phyloP scores from a whole-genome alignment of 92 coral and sea anemone species.

The Meandrina meandrites region DNA sequence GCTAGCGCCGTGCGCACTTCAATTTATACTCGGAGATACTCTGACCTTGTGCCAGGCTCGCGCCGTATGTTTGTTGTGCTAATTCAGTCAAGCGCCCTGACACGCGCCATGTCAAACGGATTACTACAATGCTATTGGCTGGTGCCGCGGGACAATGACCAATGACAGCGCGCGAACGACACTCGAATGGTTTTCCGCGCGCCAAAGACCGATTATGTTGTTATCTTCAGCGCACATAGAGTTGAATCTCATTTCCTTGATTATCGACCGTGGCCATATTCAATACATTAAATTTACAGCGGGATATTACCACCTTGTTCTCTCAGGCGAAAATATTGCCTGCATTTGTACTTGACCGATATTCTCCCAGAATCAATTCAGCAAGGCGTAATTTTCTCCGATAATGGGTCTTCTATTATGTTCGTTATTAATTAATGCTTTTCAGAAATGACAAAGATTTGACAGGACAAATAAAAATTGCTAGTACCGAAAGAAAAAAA shows the following conservation, averaged over 20 bases:
- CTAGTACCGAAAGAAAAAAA: conserved; percentile 30
- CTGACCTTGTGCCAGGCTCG: conserved; percentile 63
- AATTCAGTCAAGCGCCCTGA: conserved; percentile 49
- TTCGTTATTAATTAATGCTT: conserved; percentile 46
- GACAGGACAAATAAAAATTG: conserved; percentile 48
- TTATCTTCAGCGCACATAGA: conserved; percentile 19
- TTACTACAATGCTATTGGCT: conserved; percentile 40
- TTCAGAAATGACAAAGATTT: conserved; percentile 42
- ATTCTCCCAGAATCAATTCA: conserved; percentile 24
- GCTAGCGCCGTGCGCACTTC: conserved; percentile 46
- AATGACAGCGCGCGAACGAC: conserved; percentile 31
- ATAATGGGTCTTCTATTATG: conserved; percentile 36
- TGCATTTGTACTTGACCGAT: conserved; percentile 3
- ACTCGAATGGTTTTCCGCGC: conserved; percentile 42
- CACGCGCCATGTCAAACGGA: conserved; percentile 48
- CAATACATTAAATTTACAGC: conserved; percentile 20
- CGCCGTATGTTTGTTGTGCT: conserved; percentile 60
- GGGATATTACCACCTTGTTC: conserved; percentile 21
- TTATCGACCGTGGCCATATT: conserved; percentile 1
- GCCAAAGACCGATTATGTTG: conserved; percentile 46
- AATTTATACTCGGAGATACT: conserved; percentile 45
- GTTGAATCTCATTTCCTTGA: conserved; percentile 36
- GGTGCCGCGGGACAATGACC: conserved; percentile 39
- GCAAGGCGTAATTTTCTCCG: conserved; percentile 30
- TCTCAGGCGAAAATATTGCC: conserved; percentile 18